A percentile compares a stretch with the other conserved stretches of the same genome.
Evolutionary conservation across 2,113 vertebrate genomes (phyloP).

Genomic region (Zootoca vivipara): DNA sequence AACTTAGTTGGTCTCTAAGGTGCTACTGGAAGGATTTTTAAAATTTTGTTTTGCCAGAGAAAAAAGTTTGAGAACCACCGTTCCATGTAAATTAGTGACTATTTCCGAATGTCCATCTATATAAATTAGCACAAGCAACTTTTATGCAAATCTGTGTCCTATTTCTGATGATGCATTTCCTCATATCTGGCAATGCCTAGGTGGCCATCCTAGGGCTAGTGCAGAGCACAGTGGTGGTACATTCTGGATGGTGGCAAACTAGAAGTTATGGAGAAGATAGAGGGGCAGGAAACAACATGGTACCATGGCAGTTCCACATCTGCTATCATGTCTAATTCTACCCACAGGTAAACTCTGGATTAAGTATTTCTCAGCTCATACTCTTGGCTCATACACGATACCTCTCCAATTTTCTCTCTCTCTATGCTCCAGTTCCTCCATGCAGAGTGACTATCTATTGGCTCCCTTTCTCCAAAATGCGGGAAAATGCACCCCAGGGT

Average conservation of each 20-base stretch:
- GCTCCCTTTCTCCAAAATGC: background rate
- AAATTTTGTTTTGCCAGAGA: too few relatives aligned
- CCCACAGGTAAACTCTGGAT: background rate
- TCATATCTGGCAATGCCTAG: too few relatives aligned
- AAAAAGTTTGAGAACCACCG: too few relatives aligned
- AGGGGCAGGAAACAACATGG: background rate
- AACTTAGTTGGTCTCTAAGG: too few relatives aligned
- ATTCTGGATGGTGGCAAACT: too few relatives aligned
- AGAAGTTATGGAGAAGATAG: background rate
- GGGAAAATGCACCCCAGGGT: background rate
- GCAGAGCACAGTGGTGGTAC: too few relatives aligned
- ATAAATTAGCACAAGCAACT: too few relatives aligned
- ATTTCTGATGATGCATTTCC: background rate
- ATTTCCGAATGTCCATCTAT: too few relatives aligned
- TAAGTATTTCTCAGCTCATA: background rate
- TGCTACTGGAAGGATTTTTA: too few relatives aligned
- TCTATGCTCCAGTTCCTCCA: background rate
- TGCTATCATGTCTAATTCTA: background rate
- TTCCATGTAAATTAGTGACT: too few relatives aligned
- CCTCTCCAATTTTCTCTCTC: background rate
- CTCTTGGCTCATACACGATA: background rate
- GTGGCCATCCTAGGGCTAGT: too few relatives aligned
- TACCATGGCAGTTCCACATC: background rate
- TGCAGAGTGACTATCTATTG: background rate
- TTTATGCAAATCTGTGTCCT: background rate